Conservation (phyloP, 2,888 invertebrate species). For the Epirrhoe alternata region DNA sequence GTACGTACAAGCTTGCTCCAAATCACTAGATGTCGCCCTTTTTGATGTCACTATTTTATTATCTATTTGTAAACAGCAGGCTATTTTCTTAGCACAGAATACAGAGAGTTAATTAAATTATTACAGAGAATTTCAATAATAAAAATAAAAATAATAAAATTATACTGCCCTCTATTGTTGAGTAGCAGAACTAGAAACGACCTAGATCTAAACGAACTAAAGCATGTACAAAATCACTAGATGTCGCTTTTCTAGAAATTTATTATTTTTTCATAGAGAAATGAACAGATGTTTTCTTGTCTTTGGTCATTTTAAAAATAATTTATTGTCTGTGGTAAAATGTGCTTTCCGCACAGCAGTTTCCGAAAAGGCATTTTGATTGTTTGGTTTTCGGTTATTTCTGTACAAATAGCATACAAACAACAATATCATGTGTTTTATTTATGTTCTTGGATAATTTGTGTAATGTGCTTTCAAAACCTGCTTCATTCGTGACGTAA, state of each 20-base stretch:
- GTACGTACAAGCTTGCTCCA: not conserved
- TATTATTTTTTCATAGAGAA: not conserved
- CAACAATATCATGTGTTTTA: not conserved
- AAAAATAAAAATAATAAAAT: no score
- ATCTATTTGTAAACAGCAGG: no score
- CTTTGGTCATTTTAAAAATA: conserved; percentile 2
- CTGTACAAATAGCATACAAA: conserved; percentile 6
- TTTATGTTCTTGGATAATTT: not conserved
- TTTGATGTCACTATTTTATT: no score
- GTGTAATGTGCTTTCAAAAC: conserved; percentile 31
- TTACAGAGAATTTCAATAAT: no score
- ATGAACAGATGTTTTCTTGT: conserved; percentile 12
- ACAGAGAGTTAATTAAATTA: no score
- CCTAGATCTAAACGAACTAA: no score
- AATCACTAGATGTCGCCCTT: no score
- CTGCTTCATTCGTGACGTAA: conserved; percentile 19
- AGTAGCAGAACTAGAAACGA: no score
- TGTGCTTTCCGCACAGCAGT: conserved; percentile 26
- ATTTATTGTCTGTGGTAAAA: conserved; percentile 28
- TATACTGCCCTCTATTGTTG: no score
- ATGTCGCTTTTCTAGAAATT: not conserved
- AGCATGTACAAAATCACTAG: not conserved
- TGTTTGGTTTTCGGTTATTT: conserved; percentile 18
- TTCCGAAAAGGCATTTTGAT: conserved; percentile 27
- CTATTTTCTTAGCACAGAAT: no score